Evolutionary conservation across 2,797 vertebrate species (phyloP), one percentile per base, ranked within the genome.

Genomic region (Halcyon chelicuti): DNA sequence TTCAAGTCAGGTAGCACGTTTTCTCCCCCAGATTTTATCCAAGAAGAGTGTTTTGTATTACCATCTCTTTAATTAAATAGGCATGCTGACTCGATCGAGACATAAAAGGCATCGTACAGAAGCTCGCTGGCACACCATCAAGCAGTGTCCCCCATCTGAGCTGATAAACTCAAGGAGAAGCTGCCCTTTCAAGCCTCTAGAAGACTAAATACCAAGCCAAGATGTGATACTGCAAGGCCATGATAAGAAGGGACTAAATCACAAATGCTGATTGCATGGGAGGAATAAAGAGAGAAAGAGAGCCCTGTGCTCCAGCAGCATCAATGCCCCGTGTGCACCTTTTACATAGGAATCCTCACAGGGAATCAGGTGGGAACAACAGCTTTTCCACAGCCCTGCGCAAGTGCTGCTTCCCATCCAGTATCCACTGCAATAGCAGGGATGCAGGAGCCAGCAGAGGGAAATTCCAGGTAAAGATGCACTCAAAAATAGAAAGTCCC

Each of bases 151-250:
- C 92, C 86, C 78, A 75, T 87, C 72, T 90, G 74, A 93, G 75
- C 92, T 85, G 96, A 96, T 97, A 97, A 96, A 94, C 94, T 96
- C 96, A 95, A 96, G 94, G 93, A 95, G 95, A 96, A 96, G 89
- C 91, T 95, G 93, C 91, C 94, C 93, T 94, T 97, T 95, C 96
- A 93, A 85, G 90, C 85, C 91, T 90, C 54, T 44, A 83, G 58
- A 97, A 96, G 91, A 96, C 96, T 97, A 96, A 97, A 97, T 85
- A 95, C 46, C 87, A 90, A 97, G 92, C 88, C 91, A 97, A 95
- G 77, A 85, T 91, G 62, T 37, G 86, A 96, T 94, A 94, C 94
- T 96, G 92, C 79, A 93, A 95, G 92, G 68, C 87, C 74, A 68
- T 7, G 88, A 97, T 97, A 97, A 96, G 91, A 86, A 76, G 67